Evolutionary conservation across 30 jellyfish, hydroid and myxozoan genomes (phyloP), one percentile per base, ranked within the genome.

Genomic region (Rhopilema esculentum): DNA sequence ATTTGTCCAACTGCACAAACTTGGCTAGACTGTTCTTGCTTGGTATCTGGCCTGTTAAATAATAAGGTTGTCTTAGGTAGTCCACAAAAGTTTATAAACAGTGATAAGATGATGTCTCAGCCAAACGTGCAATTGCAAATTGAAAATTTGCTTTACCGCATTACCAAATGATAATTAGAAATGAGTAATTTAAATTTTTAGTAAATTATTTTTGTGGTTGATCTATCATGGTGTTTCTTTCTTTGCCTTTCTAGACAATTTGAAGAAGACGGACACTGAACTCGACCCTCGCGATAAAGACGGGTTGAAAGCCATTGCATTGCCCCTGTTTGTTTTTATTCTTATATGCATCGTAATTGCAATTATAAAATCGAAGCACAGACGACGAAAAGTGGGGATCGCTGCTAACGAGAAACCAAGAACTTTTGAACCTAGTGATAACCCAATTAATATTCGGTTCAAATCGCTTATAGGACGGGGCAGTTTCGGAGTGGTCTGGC

Each of bases 401-500:
- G 7, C 26, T 27, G 27, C 33, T 28, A 16, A 23, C 0, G 49
- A 64, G 22, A 19, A 28, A 0, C 52, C 22, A 61, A 50, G 22
- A 32, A n/a, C 27, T 2, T 8, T 73, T 21, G 79, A 72, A 22
- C 88, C 83, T 0, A 40, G 61, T 1, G 79, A 85, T n/a, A 61
- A 73, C 24, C 86, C 88, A 48, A 51, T 32, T 1, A 74, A 85
- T 23, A 21, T 85, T 57, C 83, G 88, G n/a, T 85, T 85, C 77
- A 85, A 74, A 48, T 9, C 68, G 40, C 61, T 73, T 24, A 40
- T 85, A 33, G 94, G 94, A 31, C 26, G 77, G 62, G 94, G 94
- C 25, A 85, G 94, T 32, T 85, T 85, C 66, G 94, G 94, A 18
- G 94, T 85, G 18, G 94, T 85, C 0, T 85, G 94, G 94, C 75